Evolutionary conservation across 2,888 invertebrate species (phyloP).

Genomic region (Lissocephala sabroskyi): DNA sequence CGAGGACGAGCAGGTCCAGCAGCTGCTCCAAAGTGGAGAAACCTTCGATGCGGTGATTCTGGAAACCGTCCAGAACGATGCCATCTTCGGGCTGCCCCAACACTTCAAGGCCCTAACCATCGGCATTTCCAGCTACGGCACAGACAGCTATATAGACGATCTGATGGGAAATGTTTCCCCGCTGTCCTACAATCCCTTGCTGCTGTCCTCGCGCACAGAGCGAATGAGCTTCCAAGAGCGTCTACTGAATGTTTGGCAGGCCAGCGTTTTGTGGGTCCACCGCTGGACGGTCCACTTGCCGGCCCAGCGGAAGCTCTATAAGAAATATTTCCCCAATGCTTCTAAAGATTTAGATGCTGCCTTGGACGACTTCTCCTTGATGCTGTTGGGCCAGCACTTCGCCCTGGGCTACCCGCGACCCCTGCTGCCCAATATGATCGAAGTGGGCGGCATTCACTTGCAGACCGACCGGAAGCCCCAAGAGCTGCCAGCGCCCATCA

Average conservation of each 20-base stretch:
- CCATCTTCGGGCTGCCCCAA: conserved; percentile 63
- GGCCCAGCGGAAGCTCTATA: conserved; percentile 33
- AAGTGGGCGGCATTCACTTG: conserved; percentile 69
- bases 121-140: conserved; percentile 54
- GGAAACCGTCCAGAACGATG: conserved; percentile 68
- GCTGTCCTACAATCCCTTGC: conserved; percentile 60
- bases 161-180: conserved; percentile 64
- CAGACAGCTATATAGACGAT: conserved; percentile 57
- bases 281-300: conserved; percentile 50
- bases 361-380: conserved; percentile 55
- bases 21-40: conserved; percentile 50
- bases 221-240: conserved; percentile 69
- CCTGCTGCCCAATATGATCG: conserved; percentile 69
- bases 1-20: conserved; percentile 36
- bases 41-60: conserved; percentile 67
- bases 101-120: conserved; percentile 60
- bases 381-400: conserved; percentile 67
- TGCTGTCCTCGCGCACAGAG: conserved; percentile 59
- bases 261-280: conserved; percentile 37
- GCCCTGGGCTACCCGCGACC: conserved; percentile 63
- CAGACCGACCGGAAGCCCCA: conserved; percentile 45
- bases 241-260: conserved; percentile 55
- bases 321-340: conserved; percentile 48
- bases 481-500: conserved; percentile 59
- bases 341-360: conserved; percentile 36